Base-by-base conservation (phyloP, 2,888 invertebrate genomes). In the Thecophora atra region DNA sequence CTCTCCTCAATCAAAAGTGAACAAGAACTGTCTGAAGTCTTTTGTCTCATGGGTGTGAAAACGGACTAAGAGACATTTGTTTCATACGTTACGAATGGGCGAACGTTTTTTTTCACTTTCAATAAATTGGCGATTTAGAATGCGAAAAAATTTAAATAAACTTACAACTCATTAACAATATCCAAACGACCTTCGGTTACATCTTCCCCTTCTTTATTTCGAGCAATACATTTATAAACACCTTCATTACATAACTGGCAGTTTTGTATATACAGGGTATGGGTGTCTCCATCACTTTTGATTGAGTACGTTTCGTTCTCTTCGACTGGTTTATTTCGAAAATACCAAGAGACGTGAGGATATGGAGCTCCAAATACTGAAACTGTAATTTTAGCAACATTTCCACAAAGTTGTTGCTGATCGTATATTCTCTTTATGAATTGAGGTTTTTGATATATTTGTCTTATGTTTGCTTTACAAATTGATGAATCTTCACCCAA, bases 291-390 rank as follows among this genome's bases (percentile, higher is more conserved):
- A 80, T 96, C 95, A 0, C 92, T 87, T 81, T 89, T 89, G 62
- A 95, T 88, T 75, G 90, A 90, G 84, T 93, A 95, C 83, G 94
- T 95, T 67, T 91, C 91, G 2, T 89, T 87, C 75, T 91, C 90
- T 0, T 87, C 85, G 21, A 98, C 89, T 0, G 91, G 91, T 72
- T 90, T 88, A 8, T 94, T 95, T 85, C 96, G 91, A 87, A 93
- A 94, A 87, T 91, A 94, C 98, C 98, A 98, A 0, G 90, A 88
- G 24, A 98, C 89, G 13, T 95, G 94, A 0, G 98, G 97, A 60
- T 90, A 88, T 0, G 96, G 96, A 4, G 95, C 89, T 11, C 96
- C 96, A 67, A 89, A 90, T 0, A 96, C 91, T 2, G 94, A 91
- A 0, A 93, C 95, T 0, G 92, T 90, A 86, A 96, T 93, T 81